Conservation (phyloP, 35 echinoderm and acorn worm species). For the Ophioderma brevispina region DNA sequence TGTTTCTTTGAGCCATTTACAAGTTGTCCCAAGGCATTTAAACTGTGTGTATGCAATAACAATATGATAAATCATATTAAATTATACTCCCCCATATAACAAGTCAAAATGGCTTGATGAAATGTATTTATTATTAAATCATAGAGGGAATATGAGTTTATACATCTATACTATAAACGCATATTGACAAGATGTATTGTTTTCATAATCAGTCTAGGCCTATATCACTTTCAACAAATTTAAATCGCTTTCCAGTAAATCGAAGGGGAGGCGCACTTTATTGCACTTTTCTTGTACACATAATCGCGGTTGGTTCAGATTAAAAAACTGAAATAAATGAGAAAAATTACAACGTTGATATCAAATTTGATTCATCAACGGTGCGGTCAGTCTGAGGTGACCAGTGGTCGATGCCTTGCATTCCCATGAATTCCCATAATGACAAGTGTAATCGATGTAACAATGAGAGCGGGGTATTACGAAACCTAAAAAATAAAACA, state of each 20-base stretch:
- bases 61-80: slow-evolving; percentile 16
- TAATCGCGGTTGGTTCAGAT: neutral
- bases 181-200: neutral
- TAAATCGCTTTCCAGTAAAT: neutral
- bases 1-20: neutral
- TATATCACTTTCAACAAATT: neutral
- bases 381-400: too few relatives aligned
- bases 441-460: too few relatives aligned
- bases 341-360: neutral
- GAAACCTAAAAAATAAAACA: too few relatives aligned
- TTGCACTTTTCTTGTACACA: neutral
- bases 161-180: neutral
- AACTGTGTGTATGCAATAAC: neutral
- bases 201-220: neutral
- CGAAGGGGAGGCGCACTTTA: neutral
- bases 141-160: neutral
- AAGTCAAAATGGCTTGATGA: slow-evolving; percentile 10
- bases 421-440: too few relatives aligned
- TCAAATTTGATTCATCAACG: too few relatives aligned
- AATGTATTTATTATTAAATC: slow-evolving; percentile 5
- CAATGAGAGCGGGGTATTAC: too few relatives aligned
- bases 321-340: neutral
- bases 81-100: neutral
- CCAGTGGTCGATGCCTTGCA: too few relatives aligned
- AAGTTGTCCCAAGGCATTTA: neutral